A percentile compares a stretch with the other conserved stretches of the same genome.
These are phyloP conservation scores for Siniperca scherzeri DNA, from an alignment of 2,797 vertebrate species.

Conservation along the genomic window DNA sequence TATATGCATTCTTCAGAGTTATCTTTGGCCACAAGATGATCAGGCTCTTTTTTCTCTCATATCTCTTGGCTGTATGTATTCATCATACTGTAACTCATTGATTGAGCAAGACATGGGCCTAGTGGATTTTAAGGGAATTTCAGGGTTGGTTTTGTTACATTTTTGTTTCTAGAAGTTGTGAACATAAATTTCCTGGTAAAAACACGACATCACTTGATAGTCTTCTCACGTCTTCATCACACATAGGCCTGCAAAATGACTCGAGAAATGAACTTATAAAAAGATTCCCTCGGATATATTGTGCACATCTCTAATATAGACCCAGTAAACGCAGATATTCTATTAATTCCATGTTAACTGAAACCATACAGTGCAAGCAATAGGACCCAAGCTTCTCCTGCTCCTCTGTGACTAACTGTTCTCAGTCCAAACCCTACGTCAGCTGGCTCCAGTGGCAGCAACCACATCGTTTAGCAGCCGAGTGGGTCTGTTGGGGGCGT, in stretches of 20 bases:
- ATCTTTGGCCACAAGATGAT: constrained; percentile 39
- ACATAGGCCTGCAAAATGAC: background rate
- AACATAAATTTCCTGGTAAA: constrained; percentile 12
- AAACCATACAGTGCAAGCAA: constrained; percentile 53
- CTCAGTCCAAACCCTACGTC: constrained; percentile 64
- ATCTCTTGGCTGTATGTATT: constrained; percentile 36
- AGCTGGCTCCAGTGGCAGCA: constrained; percentile 68
- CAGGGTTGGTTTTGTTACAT: background rate
- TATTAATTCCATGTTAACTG: constrained; percentile 49
- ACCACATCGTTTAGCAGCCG: constrained; percentile 59
- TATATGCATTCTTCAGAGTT: constrained; percentile 46
- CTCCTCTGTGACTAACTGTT: constrained; percentile 65
- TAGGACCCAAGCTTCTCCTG: constrained; percentile 49
- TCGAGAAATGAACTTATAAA: background rate
- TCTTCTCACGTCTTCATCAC: background rate
- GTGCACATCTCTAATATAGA: background rate
- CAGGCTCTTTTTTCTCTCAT: constrained; percentile 35
- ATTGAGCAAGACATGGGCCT: background rate
- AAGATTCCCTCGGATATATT: background rate
- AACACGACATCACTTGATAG: constrained; percentile 7
- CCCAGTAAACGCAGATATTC: constrained; percentile 30
- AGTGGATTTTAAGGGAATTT: constrained; percentile 5
- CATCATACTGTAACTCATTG: constrained; percentile 34
- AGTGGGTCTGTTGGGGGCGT: constrained; percentile 65
- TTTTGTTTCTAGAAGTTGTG: constrained; percentile 7